A percentile compares a stretch with the other conserved stretches of the same genome.
Evolutionary conservation across 2,113 vertebrate species (phyloP).

Genomic region (Phaethornis superciliosus): DNA sequence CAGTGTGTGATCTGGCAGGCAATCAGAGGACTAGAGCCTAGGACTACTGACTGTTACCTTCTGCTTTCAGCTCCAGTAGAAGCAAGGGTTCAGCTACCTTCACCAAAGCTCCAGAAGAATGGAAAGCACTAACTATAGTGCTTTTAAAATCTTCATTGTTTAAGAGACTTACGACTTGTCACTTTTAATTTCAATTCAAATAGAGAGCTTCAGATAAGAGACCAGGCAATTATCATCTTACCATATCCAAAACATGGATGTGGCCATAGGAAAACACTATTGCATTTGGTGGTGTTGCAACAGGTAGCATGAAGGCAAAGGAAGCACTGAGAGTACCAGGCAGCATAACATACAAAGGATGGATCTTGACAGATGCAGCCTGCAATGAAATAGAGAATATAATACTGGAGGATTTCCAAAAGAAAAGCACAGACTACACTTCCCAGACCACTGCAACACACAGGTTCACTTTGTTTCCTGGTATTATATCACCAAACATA

Average conservation of each 20-base stretch:
- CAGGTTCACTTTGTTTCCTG: not conserved
- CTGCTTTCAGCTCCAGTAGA: conserved; percentile 15
- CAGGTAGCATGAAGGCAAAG: conserved; percentile 97
- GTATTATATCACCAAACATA: not conserved
- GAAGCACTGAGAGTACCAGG: conserved; percentile 92
- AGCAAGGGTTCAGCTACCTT: not conserved
- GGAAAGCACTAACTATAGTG: not conserved
- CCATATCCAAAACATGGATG: conserved; percentile 93
- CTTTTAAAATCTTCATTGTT: not conserved
- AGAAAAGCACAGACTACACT: not conserved
- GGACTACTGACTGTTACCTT: conserved; percentile 11
- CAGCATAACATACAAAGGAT: conserved; percentile 94
- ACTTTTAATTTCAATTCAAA: not conserved
- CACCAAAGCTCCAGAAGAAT: not conserved
- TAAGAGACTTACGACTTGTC: not conserved
- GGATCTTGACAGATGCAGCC: conserved; percentile 88
- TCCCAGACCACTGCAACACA: not conserved
- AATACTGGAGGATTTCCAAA: not conserved
- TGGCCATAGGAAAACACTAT: conserved; percentile 94
- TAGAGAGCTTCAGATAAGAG: not conserved
- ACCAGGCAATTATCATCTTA: conserved; percentile 69
- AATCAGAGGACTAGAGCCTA: not conserved
- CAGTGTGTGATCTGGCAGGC: not conserved
- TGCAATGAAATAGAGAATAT: conserved; percentile 50
- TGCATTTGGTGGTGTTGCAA: conserved; percentile 94